These are phyloP conservation scores for Clanis bilineata DNA, from an alignment of 2,888 invertebrate genomes.

Conservation along the genomic window DNA sequence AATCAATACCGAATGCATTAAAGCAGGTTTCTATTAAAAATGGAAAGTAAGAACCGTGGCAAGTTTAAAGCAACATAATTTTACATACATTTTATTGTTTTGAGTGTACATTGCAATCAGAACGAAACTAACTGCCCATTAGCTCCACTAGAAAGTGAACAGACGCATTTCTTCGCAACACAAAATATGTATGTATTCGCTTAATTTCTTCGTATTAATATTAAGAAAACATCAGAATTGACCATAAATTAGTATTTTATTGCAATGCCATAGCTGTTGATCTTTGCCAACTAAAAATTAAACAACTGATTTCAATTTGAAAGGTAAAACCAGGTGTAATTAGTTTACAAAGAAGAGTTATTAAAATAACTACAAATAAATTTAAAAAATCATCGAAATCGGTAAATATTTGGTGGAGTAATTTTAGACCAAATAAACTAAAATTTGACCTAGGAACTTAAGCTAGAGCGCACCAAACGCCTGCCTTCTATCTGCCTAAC, in stretches of 20 bases:
- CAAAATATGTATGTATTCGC: constrained; percentile 11
- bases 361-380: no score
- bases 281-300: no score
- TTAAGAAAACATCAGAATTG: constrained; percentile 25
- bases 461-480: no score
- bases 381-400: no score
- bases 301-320: no score
- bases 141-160: constrained; percentile 55
- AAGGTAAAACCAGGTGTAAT: no score
- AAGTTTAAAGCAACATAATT: constrained; percentile 25
- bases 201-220: constrained; percentile 30
- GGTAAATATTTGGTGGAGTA: no score
- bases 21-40: constrained; percentile 16
- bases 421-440: no score
- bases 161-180: constrained; percentile 33
- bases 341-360: no score
- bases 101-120: constrained; percentile 49
- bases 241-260: not conserved
- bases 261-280: not conserved
- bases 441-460: no score
- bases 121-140: constrained; percentile 59
- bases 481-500: no score
- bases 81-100: constrained; percentile 52
- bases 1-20: not conserved
- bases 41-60: constrained; percentile 14